Conservation (phyloP, 2,113 vertebrate genomes). For the Otis tarda region DNA sequence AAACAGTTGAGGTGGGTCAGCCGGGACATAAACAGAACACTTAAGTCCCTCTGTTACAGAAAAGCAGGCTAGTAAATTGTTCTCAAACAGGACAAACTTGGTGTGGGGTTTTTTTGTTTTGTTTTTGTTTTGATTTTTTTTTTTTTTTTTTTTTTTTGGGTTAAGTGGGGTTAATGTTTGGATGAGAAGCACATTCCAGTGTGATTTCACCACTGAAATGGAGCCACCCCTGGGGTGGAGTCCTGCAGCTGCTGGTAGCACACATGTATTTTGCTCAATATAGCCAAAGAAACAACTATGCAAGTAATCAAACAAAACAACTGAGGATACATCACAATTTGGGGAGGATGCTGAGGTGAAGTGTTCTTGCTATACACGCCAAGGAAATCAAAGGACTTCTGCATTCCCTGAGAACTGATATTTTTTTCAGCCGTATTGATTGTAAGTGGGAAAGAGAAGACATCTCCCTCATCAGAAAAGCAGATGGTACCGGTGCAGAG, state of each 20-base stretch:
- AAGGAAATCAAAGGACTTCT: neutral
- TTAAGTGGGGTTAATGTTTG: slow-evolving; percentile 35
- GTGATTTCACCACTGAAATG: slow-evolving; percentile 56
- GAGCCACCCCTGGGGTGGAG: slow-evolving; percentile 45
- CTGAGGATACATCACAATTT: neutral
- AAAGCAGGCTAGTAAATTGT: neutral
- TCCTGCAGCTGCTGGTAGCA: slow-evolving; percentile 30
- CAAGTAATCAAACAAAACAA: neutral
- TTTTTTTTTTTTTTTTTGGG: neutral
- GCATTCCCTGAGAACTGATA: neutral
- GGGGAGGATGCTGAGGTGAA: neutral
- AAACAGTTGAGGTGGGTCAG: neutral
- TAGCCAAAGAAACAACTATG: neutral
- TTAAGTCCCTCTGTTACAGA: neutral
- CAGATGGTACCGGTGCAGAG: neutral
- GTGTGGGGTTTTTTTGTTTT: neutral
- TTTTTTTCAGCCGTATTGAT: neutral
- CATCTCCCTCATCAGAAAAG: neutral
- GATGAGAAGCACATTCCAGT: slow-evolving; percentile 24
- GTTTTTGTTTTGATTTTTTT: neutral
- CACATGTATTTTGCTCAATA: slow-evolving; percentile 25
- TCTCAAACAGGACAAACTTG: neutral
- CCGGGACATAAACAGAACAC: neutral
- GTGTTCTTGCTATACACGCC: neutral
- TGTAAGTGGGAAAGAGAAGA: neutral